These are phyloP conservation scores for Antheraea yamamai DNA, from an alignment of 2,888 invertebrate species.

Conservation along the genomic window DNA sequence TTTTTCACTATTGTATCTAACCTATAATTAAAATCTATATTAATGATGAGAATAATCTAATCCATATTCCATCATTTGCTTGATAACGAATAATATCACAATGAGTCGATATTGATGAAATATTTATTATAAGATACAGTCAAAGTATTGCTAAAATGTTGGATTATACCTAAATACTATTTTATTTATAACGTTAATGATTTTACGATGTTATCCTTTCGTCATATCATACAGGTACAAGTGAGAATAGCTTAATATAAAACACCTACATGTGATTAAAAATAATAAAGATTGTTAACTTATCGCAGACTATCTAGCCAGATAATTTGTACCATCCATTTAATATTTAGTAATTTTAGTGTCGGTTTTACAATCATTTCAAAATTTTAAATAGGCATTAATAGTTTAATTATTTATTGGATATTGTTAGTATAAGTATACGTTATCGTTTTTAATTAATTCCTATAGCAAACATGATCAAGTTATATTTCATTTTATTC, in stretches of 20 bases:
- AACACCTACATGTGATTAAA: not conserved
- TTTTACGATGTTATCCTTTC: not conserved
- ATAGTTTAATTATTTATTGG: not conserved
- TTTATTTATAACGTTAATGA: no score
- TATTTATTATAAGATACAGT: not conserved
- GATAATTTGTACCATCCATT: not conserved
- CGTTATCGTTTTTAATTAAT: not conserved
- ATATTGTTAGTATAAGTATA: not conserved
- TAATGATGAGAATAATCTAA: slow-evolving; percentile 34
- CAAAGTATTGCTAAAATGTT: not conserved
- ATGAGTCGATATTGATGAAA: not conserved
- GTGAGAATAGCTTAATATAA: not conserved
- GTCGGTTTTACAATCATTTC: not conserved
- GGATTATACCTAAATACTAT: not conserved
- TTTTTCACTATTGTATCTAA: not conserved
- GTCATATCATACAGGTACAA: not conserved
- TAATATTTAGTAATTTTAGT: not conserved
- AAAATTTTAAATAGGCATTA: not conserved
- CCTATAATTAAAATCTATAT: slow-evolving; percentile 25
- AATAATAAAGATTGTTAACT: not conserved
- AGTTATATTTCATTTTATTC: no score
- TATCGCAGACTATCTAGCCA: not conserved
- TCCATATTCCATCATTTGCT: slow-evolving; percentile 25
- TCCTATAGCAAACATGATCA: no score
- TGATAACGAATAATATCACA: slow-evolving; percentile 4